Conservation (phyloP, 2,797 vertebrate genomes). For the Lutra lutra region DNA sequence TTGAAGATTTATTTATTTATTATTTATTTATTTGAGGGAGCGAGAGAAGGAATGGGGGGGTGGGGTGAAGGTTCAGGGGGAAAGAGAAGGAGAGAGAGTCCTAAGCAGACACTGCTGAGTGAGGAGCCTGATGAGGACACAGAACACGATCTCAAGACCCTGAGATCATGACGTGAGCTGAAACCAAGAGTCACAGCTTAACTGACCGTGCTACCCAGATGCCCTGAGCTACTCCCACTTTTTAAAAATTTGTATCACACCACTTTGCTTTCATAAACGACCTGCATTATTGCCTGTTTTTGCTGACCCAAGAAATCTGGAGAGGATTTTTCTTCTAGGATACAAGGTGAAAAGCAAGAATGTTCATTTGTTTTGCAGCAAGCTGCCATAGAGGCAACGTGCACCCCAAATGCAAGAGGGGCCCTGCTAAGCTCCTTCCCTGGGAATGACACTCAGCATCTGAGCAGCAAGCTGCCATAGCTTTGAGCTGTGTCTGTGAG, state of each 20-base stretch:
- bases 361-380: not conserved
- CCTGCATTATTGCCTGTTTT: not conserved
- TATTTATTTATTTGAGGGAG: not conserved
- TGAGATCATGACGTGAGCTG: not conserved
- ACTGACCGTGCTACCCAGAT: not conserved
- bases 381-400: not conserved
- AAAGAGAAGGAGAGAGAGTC: not conserved
- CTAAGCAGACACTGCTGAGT: not conserved
- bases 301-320: not conserved
- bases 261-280: not conserved
- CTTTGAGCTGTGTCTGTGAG: not conserved
- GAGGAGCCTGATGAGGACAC: not conserved
- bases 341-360: not conserved
- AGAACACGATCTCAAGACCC: not conserved
- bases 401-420: not conserved
- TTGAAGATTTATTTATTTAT: not conserved
- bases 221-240: not conserved
- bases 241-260: not conserved
- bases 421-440: not conserved
- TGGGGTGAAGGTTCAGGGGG: not conserved
- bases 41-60: no score
- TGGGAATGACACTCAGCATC: not conserved
- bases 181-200: not conserved
- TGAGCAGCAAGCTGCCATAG: not conserved
- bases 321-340: not conserved